These are phyloP conservation scores for Cottoperca gobio DNA, from an alignment of 2,797 vertebrate genomes.

Conservation along the genomic window DNA sequence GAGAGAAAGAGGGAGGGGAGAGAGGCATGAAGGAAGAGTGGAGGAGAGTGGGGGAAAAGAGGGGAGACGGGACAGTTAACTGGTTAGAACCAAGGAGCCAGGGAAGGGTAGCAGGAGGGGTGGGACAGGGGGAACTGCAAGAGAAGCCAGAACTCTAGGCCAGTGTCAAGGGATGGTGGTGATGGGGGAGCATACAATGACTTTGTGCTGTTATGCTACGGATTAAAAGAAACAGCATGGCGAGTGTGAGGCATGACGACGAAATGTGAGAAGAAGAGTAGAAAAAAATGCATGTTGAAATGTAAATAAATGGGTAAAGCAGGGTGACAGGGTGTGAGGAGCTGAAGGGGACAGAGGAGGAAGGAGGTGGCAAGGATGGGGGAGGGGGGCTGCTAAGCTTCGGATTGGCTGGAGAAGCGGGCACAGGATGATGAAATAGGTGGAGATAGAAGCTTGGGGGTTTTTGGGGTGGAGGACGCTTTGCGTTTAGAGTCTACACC, in stretches of 20 bases:
- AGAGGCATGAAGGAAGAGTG: constrained; percentile 79
- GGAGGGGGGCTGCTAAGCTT: constrained; percentile 65
- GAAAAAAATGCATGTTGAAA: constrained; percentile 28
- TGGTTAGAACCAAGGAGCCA: constrained; percentile 83
- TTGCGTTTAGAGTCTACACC: constrained; percentile 75
- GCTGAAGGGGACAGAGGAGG: constrained; percentile 2
- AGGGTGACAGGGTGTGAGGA: constrained; percentile 15
- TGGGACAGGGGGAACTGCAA: constrained; percentile 73
- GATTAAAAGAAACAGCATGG: constrained; percentile 44
- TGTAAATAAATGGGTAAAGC: background rate
- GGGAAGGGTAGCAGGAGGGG: constrained; percentile 75
- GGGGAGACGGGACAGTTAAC: constrained; percentile 80
- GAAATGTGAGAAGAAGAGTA: constrained; percentile 29
- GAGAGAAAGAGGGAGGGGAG: constrained; percentile 63
- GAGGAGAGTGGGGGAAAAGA: constrained; percentile 77
- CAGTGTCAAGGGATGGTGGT: constrained; percentile 64
- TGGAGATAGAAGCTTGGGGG: constrained; percentile 82
- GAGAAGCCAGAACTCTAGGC: constrained; percentile 77
- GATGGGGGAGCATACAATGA: constrained; percentile 56
- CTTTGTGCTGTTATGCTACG: constrained; percentile 56
- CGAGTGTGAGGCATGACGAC: constrained; percentile 53
- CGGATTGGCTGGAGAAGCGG: constrained; percentile 59
- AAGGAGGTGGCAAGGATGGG: constrained; percentile 8
- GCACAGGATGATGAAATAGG: constrained; percentile 71
- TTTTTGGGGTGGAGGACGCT: constrained; percentile 59